A percentile compares a stretch with the other conserved stretches of the same genome.
Conservation (phyloP, 2,113 vertebrate species). For the Rhabdomys dilectus region DNA sequence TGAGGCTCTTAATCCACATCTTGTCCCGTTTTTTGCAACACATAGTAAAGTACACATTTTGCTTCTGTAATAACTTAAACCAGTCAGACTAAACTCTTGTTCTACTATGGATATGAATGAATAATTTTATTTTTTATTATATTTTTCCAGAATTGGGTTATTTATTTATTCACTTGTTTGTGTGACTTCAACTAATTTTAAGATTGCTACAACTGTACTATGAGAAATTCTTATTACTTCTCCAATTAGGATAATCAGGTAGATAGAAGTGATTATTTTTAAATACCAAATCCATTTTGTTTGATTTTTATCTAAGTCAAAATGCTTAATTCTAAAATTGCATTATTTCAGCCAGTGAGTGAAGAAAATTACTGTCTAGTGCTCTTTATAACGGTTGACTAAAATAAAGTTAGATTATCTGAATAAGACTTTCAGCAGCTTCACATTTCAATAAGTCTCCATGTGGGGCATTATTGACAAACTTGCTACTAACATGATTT, state of each 20-base stretch:
- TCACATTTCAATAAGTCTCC: conserved; percentile 37
- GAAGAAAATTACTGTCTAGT: conserved; percentile 36
- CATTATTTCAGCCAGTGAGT: conserved; percentile 53
- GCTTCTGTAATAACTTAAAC: not conserved
- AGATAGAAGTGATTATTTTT: conserved; percentile 58
- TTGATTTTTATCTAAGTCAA: conserved; percentile 46
- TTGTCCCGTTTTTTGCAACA: not conserved
- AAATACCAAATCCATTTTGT: conserved; percentile 31
- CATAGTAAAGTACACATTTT: not conserved
- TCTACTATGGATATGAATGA: not conserved
- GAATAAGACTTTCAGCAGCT: conserved; percentile 46
- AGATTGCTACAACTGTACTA: not conserved
- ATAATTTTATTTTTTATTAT: conserved; percentile 48
- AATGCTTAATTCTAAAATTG: conserved; percentile 12
- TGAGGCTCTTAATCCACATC: not conserved
- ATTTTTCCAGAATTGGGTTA: not conserved
- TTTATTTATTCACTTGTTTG: not conserved
- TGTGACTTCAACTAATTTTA: not conserved
- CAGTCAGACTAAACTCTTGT: not conserved
- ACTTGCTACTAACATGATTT: conserved; percentile 57
- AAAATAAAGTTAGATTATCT: not conserved
- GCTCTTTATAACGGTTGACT: conserved; percentile 3
- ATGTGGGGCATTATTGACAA: conserved; percentile 8
- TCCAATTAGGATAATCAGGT: conserved; percentile 33
- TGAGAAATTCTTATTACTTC: conserved; percentile 62